Conservation (phyloP, 2,797 vertebrate genomes). For the Cottoperca gobio region DNA sequence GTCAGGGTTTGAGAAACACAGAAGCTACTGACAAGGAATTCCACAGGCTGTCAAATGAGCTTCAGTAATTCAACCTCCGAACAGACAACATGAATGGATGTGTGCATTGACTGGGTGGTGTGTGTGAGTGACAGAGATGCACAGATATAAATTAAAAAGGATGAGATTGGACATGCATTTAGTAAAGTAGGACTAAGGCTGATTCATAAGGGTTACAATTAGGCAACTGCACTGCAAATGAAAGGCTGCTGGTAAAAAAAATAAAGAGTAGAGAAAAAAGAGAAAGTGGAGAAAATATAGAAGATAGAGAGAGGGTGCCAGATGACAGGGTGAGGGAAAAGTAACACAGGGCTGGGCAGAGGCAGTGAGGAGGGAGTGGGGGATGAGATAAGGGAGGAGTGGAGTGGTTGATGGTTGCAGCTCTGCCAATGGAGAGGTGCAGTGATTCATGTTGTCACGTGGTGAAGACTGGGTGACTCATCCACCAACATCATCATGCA, state of each 20-base stretch:
- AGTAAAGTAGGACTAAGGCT: neutral
- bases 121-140: neutral
- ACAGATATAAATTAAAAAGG: neutral
- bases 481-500: slow-evolving; percentile 76
- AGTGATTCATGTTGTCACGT: slow-evolving; percentile 85
- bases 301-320: neutral
- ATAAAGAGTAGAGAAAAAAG: neutral
- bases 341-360: slow-evolving; percentile 1
- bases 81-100: neutral
- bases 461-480: slow-evolving; percentile 83
- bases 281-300: neutral
- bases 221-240: slow-evolving; percentile 9
- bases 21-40: neutral
- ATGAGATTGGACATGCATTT: neutral
- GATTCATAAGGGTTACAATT: neutral
- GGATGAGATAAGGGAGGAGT: slow-evolving; percentile 26
- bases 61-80: slow-evolving; percentile 2
- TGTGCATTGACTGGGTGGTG: neutral
- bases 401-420: slow-evolving; percentile 64
- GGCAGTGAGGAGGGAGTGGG: neutral
- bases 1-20: slow-evolving; percentile 1
- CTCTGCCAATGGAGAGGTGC: slow-evolving; percentile 75
- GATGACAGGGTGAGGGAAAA: slow-evolving; percentile 1
- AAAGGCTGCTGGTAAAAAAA: slow-evolving; percentile 13
- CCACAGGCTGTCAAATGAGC: neutral